These are phyloP conservation scores for Salvelinus alpinus DNA, from an alignment of 2,113 vertebrate genomes.

Conservation along the genomic window DNA sequence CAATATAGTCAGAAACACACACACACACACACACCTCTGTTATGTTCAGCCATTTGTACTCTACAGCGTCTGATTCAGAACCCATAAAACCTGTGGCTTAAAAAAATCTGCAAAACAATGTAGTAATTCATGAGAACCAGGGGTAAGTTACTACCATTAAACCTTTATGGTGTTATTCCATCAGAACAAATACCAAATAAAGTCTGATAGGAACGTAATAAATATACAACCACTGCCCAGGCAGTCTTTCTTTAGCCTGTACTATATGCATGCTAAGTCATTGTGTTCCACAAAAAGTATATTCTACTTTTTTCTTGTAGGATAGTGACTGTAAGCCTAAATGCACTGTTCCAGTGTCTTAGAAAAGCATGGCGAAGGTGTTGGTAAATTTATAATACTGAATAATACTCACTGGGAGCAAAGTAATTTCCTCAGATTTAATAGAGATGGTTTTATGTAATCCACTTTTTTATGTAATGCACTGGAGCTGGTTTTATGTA, in stretches of 20 bases:
- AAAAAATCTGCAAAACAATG: conserved; percentile 26
- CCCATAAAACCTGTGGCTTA: neutral
- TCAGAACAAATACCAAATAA: conserved; percentile 19
- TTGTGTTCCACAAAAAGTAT: neutral
- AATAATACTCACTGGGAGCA: conserved; percentile 1
- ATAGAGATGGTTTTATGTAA: conserved; percentile 13
- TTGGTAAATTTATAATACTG: conserved; percentile 11
- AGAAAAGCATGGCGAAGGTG: neutral
- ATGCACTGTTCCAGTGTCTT: no score
- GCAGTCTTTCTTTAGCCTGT: neutral
- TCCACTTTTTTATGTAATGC: neutral
- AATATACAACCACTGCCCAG: conserved; percentile 27
- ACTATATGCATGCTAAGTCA: neutral
- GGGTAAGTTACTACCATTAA: conserved; percentile 43
- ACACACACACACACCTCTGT: conserved; percentile 1
- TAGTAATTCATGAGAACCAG: conserved; percentile 49
- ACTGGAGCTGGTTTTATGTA: no score
- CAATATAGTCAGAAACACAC: conserved; percentile 31
- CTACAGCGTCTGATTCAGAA: neutral
- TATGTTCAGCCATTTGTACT: conserved; percentile 8
- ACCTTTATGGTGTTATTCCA: conserved; percentile 32
- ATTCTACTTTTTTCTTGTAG: no score
- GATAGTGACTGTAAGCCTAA: no score
- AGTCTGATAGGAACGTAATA: neutral
- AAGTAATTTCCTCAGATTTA: conserved; percentile 6